phyloP scores from a whole-genome alignment of 2,888 invertebrate genomes.

The Pimpla rufipes region DNA sequence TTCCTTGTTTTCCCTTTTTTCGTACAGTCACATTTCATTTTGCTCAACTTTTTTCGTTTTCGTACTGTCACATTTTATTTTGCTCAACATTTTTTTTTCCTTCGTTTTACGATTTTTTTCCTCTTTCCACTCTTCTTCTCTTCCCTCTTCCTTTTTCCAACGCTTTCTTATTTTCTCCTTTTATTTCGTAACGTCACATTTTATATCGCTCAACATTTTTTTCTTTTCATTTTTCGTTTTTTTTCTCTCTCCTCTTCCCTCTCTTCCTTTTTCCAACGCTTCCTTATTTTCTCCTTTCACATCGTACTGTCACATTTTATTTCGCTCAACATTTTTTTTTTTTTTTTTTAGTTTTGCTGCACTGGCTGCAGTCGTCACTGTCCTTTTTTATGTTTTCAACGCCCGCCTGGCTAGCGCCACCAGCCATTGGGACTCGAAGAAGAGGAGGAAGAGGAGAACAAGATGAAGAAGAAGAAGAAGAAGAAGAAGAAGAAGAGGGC shows the following conservation, averaged over 20 bases:
- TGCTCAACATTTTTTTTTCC: no score
- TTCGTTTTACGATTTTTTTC: no score
- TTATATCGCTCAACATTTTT: no score
- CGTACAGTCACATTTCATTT: conserved; percentile 50
- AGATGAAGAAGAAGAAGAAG: conserved; percentile 48
- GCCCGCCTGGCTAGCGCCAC: conserved; percentile 74
- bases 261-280: no score
- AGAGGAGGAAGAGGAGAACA: conserved; percentile 32
- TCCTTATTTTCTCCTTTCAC: conserved; percentile 46
- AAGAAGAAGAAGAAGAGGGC: conserved; percentile 55
- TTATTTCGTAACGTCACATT: conserved; percentile 49
- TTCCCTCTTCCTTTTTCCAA: no score
- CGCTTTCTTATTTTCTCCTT: conserved; percentile 48
- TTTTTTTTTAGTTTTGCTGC: conserved; percentile 29
- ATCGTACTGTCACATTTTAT: conserved; percentile 51
- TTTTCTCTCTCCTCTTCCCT: conserved; percentile 67
- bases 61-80: conserved; percentile 51
- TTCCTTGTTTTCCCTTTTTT: conserved; percentile 48
- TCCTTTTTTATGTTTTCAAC: conserved; percentile 65
- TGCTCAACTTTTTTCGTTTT: no score
- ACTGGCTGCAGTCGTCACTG: conserved; percentile 13
- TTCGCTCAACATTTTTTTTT: conserved; percentile 2
- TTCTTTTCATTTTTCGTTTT: no score
- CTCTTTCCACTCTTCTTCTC: conserved; percentile 72
- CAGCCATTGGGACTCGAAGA: conserved; percentile 32